These are phyloP conservation scores for Grallaria varia DNA, from an alignment of 2,113 vertebrate species.

Conservation along the genomic window DNA sequence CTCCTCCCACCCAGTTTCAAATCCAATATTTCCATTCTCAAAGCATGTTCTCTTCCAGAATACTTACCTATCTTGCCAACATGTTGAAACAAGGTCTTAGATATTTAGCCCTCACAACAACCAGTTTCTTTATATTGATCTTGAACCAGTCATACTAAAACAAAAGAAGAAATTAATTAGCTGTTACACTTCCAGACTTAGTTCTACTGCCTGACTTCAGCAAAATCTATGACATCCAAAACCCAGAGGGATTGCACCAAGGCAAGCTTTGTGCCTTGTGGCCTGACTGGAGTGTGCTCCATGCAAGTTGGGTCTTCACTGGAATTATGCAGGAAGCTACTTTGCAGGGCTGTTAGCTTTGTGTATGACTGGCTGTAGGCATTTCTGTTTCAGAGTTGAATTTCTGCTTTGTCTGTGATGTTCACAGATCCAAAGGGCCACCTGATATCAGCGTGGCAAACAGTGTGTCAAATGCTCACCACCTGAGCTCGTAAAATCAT, in stretches of 20 bases:
- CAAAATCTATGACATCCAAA: background rate
- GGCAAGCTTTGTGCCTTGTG: background rate
- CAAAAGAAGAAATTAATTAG: background rate
- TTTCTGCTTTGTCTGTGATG: background rate
- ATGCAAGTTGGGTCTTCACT: background rate
- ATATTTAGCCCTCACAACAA: background rate
- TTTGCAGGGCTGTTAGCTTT: background rate
- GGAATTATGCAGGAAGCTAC: background rate
- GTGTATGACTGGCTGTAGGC: background rate
- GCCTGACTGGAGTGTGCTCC: background rate
- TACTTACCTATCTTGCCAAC: background rate
- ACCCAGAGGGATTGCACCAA: background rate
- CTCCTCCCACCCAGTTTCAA: fast-evolving
- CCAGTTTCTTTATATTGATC: background rate
- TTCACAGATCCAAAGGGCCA: background rate
- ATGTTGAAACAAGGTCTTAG: background rate
- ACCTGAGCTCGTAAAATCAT: background rate
- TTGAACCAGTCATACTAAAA: background rate
- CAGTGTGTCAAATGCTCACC: background rate
- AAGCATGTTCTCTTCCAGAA: background rate
- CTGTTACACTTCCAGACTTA: background rate
- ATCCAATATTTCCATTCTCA: background rate
- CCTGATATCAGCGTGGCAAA: background rate
- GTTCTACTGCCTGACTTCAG: background rate
- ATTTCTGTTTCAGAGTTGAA: background rate